phyloP scores from a whole-genome alignment of 2,113 vertebrate genomes.

The Pangasianodon hypophthalmus region DNA sequence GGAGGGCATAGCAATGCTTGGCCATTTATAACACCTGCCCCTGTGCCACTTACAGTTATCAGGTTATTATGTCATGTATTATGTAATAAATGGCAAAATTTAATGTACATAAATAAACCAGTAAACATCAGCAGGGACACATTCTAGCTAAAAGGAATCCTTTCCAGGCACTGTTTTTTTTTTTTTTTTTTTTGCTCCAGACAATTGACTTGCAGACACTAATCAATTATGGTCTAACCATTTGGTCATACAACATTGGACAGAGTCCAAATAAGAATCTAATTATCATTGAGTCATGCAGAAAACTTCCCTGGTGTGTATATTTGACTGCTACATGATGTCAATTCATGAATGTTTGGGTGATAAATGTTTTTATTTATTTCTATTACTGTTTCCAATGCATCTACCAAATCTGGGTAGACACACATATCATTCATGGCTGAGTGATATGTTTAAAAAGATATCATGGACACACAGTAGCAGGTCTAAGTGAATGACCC shows the following conservation, averaged over 20 bases:
- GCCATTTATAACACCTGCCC: not conserved
- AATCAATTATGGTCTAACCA: conserved; percentile 23
- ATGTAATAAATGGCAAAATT: not conserved
- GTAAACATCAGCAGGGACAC: not conserved
- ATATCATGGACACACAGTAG: not conserved
- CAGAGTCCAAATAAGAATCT: not conserved
- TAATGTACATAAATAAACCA: not conserved
- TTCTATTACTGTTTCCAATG: not conserved
- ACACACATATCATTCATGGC: not conserved
- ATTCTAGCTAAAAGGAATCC: not conserved
- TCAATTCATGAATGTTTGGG: not conserved
- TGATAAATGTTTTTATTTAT: not conserved
- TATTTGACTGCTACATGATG: not conserved
- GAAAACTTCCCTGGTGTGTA: not conserved
- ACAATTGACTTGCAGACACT: conserved; percentile 9
- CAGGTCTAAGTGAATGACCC: not conserved
- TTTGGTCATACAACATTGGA: not conserved
- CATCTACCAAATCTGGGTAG: not conserved
- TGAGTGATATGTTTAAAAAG: not conserved
- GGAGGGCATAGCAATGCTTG: not conserved
- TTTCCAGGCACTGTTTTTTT: not conserved
- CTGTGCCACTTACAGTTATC: not conserved
- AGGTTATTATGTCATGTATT: too few species aligned
- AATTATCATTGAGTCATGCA: not conserved
- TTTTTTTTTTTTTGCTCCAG: not conserved